Evolutionary conservation across 2,113 vertebrate species (phyloP), one percentile per base, ranked within the genome.

Genomic region (Piaya cayana): DNA sequence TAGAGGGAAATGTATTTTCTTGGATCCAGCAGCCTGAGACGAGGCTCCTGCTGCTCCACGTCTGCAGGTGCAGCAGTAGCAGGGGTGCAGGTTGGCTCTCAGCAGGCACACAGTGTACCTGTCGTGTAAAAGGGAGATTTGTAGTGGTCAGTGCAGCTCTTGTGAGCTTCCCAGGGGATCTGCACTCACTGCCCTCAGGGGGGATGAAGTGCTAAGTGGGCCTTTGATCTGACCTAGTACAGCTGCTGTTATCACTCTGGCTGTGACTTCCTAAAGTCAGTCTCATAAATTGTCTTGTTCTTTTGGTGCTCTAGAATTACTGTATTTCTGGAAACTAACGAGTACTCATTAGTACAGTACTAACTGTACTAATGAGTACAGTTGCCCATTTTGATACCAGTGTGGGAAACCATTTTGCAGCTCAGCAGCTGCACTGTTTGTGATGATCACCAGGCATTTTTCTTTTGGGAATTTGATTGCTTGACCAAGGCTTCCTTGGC

Each of bases 1-100:
- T 71, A 39, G 77, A 49, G 47, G 32, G 39, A 56, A 9, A 32
- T 13, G 0, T 0, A 11, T 53, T 6, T 0, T 55, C 21, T 19
- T 19, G 19, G 42, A 39, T 25, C 12, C 45, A 56, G 60, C 55
- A 90, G 27, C 50, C 15, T 53, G 65, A 13, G n/a, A 34, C 5
- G 8, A 21, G 15, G 79, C 58, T 63, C 42, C 15, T 90, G 78
- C 47, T 68, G 62, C n/a, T 62, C 9, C 5, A 2, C 36, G n/a
- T 20, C 18, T 76, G 4, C 53, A 76, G 77, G 26, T 43, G 5
- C 59, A 25, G 12, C 55, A 69, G 67, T 0, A 8, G 50, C 29
- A 20, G 59, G 39, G 55, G 62, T 86, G 39, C 55, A 63, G 34
- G 13, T 34, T 25, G 8, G 13, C 58, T 80, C 8, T 29, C n/a